Percentiles rank a stretch among this genome's conserved stretches.
phyloP scores from a whole-genome alignment of 1,140 invertebrate genomes.

The Temnothorax curvispinosus region DNA sequence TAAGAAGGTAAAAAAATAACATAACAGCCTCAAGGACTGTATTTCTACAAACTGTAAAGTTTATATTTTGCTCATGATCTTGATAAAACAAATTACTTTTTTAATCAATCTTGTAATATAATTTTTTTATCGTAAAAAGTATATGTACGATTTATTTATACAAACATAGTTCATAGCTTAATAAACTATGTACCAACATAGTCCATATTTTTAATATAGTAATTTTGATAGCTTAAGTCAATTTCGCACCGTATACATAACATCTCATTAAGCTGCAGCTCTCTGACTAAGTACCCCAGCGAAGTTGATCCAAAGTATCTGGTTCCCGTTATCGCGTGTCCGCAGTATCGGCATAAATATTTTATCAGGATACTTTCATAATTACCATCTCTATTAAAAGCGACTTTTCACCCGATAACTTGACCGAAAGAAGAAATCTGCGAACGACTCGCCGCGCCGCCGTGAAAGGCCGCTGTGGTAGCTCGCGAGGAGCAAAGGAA shows the following conservation, averaged over 20 bases:
- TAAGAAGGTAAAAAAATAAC: background rate
- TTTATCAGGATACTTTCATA: constrained; percentile 43
- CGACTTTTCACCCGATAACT: constrained; percentile 52
- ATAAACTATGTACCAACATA: background rate
- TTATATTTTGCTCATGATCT: background rate
- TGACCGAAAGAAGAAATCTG: constrained; percentile 40
- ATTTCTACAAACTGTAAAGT: background rate
- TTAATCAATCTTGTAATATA: background rate
- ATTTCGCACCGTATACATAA: constrained; percentile 13
- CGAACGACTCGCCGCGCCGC: constrained; percentile 29
- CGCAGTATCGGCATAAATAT: constrained; percentile 46
- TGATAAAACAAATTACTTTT: background rate
- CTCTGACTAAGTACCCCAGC: constrained; percentile 13
- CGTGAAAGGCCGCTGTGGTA: constrained; percentile 39
- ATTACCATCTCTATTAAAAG: constrained; percentile 54
- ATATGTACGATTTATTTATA: background rate
- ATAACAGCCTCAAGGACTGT: background rate
- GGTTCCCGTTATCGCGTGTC: constrained; percentile 26
- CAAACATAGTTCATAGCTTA: background rate
- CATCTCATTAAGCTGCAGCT: constrained; percentile 35
- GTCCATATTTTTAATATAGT: background rate
- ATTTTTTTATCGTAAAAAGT: background rate
- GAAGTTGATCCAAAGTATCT: constrained; percentile 35
- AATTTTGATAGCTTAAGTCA: constrained; percentile 2
- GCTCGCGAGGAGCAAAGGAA: background rate